These are phyloP conservation scores for Fistularia commersonii DNA, from an alignment of 2,797 vertebrate genomes.

Conservation along the genomic window DNA sequence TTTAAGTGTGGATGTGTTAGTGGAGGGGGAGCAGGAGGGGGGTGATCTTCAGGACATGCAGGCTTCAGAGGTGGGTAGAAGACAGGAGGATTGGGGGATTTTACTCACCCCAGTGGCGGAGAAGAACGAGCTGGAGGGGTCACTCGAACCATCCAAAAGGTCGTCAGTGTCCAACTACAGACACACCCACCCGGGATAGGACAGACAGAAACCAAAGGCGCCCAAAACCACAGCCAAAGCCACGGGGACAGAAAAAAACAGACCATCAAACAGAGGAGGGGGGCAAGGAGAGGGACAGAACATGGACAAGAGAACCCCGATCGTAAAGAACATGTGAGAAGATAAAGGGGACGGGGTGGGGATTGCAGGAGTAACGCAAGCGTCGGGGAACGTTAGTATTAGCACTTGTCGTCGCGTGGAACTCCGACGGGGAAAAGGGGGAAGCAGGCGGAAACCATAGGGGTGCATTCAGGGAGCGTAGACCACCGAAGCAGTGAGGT, in stretches of 20 bases:
- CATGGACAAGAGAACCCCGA: conserved; percentile 58
- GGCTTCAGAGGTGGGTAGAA: conserved; percentile 62
- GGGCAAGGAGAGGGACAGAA: conserved; percentile 62
- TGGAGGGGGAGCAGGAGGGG: conserved; percentile 56
- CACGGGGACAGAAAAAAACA: conserved; percentile 62
- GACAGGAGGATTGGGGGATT: conserved; percentile 64
- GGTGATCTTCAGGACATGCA: conserved; percentile 48
- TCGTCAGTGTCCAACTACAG: conserved; percentile 96
- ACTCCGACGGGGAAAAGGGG: conserved; percentile 28
- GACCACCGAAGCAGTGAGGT: conserved; percentile 30
- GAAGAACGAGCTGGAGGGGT: conserved; percentile 94
- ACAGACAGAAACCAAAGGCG: conserved; percentile 69
- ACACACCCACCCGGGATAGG: conserved; percentile 72
- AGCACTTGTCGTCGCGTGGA: conserved; percentile 52
- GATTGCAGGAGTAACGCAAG: conserved; percentile 50
- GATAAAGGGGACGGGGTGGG: conserved; percentile 43
- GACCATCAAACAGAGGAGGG: conserved; percentile 60
- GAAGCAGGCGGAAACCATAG: conserved; percentile 48
- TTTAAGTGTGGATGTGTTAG: conserved; percentile 55
- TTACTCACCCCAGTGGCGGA: conserved; percentile 90
- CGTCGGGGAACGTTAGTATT: conserved; percentile 64
- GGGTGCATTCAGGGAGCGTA: conserved; percentile 46
- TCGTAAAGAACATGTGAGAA: conserved; percentile 51
- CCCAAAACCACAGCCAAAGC: conserved; percentile 57
- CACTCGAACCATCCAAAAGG: conserved; percentile 93